Evolutionary conservation across 2,888 invertebrate genomes (phyloP).

Genomic region (Mechanitis messenoides): DNA sequence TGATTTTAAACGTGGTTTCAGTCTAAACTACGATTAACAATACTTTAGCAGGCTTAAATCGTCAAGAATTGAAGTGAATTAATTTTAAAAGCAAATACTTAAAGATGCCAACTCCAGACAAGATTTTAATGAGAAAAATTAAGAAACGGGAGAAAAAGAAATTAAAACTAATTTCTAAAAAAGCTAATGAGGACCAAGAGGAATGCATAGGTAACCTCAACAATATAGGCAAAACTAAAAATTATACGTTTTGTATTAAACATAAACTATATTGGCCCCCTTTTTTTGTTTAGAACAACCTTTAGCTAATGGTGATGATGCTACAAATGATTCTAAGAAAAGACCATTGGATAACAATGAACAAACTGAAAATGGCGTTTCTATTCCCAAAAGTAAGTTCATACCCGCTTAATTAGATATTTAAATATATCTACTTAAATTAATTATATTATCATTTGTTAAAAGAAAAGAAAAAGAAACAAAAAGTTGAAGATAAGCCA

Average conservation of each 20-base stretch:
- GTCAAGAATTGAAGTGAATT: neutral
- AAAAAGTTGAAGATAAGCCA: constrained; percentile 21
- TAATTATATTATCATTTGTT: constrained; percentile 5
- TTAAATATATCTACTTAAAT: too few species aligned
- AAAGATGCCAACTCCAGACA: constrained; percentile 80
- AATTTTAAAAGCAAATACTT: neutral
- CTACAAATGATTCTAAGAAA: constrained; percentile 38
- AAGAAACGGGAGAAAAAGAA: constrained; percentile 86
- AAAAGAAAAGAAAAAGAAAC: constrained; percentile 48
- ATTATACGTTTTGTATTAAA: neutral
- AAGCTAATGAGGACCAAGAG: constrained; percentile 51
- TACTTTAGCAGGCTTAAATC: neutral
- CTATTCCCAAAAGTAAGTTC: constrained; percentile 45
- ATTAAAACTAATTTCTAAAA: constrained; percentile 71
- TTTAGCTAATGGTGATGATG: constrained; percentile 9
- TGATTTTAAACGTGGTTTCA: neutral
- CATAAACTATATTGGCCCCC: neutral
- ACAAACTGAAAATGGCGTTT: constrained; percentile 10
- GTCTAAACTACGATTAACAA: too few species aligned
- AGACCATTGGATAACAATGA: constrained; percentile 40
- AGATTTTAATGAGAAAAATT: constrained; percentile 85
- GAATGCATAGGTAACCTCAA: constrained; percentile 44
- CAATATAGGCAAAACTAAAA: neutral
- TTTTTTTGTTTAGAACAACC: constrained; percentile 7
- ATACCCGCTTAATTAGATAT: too few species aligned